These are phyloP conservation scores for Drosophila pectinifera DNA, from an alignment of 1,140 invertebrate genomes.

Conservation along the genomic window DNA sequence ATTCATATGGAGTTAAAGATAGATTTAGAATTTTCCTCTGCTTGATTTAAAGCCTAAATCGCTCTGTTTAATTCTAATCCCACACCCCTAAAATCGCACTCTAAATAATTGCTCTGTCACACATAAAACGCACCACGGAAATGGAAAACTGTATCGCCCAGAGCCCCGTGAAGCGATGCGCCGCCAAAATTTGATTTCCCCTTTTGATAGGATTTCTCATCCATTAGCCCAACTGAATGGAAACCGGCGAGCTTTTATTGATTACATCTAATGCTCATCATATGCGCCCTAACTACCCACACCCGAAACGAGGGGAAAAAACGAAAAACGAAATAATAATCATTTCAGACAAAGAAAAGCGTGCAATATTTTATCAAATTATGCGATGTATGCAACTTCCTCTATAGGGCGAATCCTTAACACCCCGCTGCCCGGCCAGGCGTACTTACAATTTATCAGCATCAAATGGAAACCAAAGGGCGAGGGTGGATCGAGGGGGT, in stretches of 20 bases:
- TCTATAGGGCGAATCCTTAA: slow-evolving; percentile 52
- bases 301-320: slow-evolving; percentile 15
- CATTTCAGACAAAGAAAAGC: slow-evolving; percentile 61
- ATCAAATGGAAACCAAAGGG: slow-evolving; percentile 82
- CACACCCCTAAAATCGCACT: slow-evolving; percentile 21
- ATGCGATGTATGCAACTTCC: slow-evolving; percentile 76
- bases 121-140: slow-evolving; percentile 24
- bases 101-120: slow-evolving; percentile 44
- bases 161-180: slow-evolving; percentile 6
- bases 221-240: slow-evolving; percentile 55
- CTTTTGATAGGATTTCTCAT: slow-evolving; percentile 58
- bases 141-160: slow-evolving; percentile 29
- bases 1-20: background rate
- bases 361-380: slow-evolving; percentile 82
- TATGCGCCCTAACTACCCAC: slow-evolving; percentile 36
- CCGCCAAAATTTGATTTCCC: slow-evolving; percentile 42
- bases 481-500: slow-evolving; percentile 28
- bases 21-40: background rate
- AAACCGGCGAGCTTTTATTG: slow-evolving; percentile 60
- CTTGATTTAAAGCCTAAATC: background rate
- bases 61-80: slow-evolving; percentile 10
- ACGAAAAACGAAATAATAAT: slow-evolving; percentile 55
- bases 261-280: slow-evolving; percentile 76
- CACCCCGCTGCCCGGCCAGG: slow-evolving; percentile 62
- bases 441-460: slow-evolving; percentile 81